These are phyloP conservation scores for Cyprinodon variegatus DNA, from an alignment of 2,113 vertebrate genomes.

Conservation along the genomic window DNA sequence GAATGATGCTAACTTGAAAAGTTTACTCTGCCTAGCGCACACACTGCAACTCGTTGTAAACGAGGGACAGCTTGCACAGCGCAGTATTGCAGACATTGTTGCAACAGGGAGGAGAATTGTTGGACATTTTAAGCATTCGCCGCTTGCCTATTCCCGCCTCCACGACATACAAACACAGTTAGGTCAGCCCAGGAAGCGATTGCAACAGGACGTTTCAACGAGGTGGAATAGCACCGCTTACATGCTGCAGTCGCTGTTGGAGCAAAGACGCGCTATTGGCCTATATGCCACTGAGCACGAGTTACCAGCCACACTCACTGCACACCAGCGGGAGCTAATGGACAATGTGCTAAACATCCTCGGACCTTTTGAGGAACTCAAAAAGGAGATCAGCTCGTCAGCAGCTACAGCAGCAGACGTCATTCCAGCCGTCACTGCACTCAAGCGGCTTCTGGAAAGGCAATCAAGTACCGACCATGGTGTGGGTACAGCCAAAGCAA, in stretches of 20 bases:
- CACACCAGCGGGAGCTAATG: neutral
- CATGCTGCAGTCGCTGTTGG: too few species aligned
- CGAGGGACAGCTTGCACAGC: neutral
- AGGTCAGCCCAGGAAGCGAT: too few species aligned
- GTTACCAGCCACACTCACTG: neutral
- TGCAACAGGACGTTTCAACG: too few species aligned
- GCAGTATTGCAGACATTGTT: neutral
- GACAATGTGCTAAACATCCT: neutral
- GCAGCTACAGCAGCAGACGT: too few species aligned
- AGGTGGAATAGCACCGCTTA: too few species aligned
- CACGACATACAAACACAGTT: neutral
- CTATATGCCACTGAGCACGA: neutral
- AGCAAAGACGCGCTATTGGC: neutral
- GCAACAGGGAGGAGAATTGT: neutral
- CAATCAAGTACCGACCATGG: too few species aligned
- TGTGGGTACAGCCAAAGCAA: too few species aligned
- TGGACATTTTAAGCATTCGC: neutral
- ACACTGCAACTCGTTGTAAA: constrained; percentile 1
- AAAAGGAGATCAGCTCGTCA: too few species aligned
- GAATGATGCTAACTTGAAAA: neutral
- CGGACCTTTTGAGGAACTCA: too few species aligned
- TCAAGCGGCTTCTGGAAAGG: too few species aligned
- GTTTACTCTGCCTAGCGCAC: neutral
- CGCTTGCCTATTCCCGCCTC: neutral
- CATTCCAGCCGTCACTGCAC: too few species aligned